Conservation (phyloP, 2,113 vertebrate genomes). For the Solea solea region DNA sequence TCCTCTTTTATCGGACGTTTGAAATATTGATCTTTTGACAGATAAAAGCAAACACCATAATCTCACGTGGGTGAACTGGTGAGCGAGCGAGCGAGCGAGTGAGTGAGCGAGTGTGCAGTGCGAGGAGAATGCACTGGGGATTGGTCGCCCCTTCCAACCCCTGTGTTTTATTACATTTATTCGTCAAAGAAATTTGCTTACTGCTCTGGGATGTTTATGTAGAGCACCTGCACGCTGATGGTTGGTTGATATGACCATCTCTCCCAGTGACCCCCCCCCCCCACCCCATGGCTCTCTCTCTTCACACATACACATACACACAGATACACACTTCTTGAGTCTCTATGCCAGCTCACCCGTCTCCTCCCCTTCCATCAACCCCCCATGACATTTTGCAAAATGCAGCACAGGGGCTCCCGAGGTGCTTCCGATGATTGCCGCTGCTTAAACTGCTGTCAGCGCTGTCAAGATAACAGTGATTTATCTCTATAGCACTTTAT, state of each 20-base stretch:
- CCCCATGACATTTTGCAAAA: constrained; percentile 93
- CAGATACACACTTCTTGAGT: constrained; percentile 1
- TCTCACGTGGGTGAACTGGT: constrained; percentile 90
- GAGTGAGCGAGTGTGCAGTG: constrained; percentile 28
- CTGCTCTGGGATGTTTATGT: constrained; percentile 94
- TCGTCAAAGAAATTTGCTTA: constrained; percentile 98
- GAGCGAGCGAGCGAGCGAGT: constrained; percentile 85
- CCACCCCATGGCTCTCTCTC: neutral
- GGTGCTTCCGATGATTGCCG: constrained; percentile 92
- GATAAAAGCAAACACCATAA: constrained; percentile 99
- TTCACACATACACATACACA: neutral
- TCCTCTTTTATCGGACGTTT: constrained; percentile 99
- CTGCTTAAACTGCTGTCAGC: constrained; percentile 98
- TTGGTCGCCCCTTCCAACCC: constrained; percentile 86
- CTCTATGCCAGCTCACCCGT: constrained; percentile 62
- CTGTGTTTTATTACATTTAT: constrained; percentile 96
- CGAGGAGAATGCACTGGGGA: constrained; percentile 88
- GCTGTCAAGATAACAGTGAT: constrained; percentile 97
- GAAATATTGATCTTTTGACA: constrained; percentile 99
- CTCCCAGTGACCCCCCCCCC: constrained; percentile 68
- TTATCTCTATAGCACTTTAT: constrained; percentile 94
- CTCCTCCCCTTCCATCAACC: constrained; percentile 72
- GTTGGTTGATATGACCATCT: constrained; percentile 89
- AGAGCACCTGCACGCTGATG: constrained; percentile 86
- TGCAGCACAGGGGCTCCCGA: constrained; percentile 89